These are phyloP conservation scores for Etheostoma spectabile DNA, from an alignment of 2,113 vertebrate species.

Conservation along the genomic window DNA sequence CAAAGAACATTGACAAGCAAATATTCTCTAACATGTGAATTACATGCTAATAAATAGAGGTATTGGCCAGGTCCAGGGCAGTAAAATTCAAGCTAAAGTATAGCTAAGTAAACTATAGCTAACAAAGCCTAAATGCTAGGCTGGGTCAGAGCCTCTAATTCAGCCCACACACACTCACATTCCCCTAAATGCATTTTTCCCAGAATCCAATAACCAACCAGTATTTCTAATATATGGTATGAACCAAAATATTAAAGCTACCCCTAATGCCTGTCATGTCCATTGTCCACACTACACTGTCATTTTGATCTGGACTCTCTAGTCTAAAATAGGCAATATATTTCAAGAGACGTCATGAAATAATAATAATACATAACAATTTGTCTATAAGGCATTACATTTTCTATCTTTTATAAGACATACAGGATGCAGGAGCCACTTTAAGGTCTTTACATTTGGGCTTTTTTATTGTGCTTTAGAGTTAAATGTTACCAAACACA, in stretches of 20 bases:
- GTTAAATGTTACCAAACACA: background rate
- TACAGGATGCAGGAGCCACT: background rate
- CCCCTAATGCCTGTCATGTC: background rate
- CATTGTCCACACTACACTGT: background rate
- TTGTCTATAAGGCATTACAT: background rate
- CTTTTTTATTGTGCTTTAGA: slow-evolving; percentile 1
- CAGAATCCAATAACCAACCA: background rate
- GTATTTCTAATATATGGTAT: background rate
- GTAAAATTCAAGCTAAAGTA: too few species aligned
- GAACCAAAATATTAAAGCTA: background rate
- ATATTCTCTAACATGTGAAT: too few species aligned
- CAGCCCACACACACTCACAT: background rate
- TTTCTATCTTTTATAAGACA: too few species aligned
- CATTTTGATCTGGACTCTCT: background rate
- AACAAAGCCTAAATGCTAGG: too few species aligned
- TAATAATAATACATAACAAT: background rate
- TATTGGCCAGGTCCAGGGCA: too few species aligned
- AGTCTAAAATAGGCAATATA: background rate
- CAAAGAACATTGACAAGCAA: too few species aligned
- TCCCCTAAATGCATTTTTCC: background rate
- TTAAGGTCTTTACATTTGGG: background rate
- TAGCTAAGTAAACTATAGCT: too few species aligned
- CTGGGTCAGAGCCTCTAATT: too few species aligned
- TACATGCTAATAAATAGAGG: too few species aligned
- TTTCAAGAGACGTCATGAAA: background rate